Conservation (phyloP, 2,797 vertebrate genomes). For the Oreortyx pictus region DNA sequence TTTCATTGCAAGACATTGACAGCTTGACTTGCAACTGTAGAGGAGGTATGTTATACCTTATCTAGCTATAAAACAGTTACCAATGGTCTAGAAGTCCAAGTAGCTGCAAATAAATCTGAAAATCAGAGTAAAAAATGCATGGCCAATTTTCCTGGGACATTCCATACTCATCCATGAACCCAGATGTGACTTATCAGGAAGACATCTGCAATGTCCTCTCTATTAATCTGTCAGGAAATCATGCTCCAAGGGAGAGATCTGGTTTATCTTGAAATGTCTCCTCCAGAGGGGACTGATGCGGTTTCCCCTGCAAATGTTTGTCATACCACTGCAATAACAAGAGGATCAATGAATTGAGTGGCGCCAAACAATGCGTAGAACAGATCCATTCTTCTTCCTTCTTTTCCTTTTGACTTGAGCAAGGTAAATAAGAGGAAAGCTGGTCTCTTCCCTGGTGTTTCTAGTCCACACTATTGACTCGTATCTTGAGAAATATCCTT, state of each 20-base stretch:
- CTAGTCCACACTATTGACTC: background rate
- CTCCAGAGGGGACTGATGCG: background rate
- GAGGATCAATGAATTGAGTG: background rate
- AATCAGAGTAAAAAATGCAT: background rate
- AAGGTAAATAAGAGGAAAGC: background rate
- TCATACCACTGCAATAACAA: background rate
- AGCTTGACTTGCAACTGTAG: background rate
- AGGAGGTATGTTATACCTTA: background rate
- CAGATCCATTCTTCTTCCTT: background rate
- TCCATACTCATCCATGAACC: background rate
- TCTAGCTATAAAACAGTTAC: background rate
- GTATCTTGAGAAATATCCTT: background rate
- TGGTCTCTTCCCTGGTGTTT: background rate
- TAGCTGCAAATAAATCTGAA: background rate
- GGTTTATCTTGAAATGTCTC: constrained; percentile 15
- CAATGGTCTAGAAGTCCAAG: background rate
- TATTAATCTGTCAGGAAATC: background rate
- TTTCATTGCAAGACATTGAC: background rate
- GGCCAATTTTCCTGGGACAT: background rate
- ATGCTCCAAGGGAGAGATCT: background rate
- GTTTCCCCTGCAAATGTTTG: background rate
- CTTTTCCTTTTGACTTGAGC: background rate
- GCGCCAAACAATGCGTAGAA: background rate
- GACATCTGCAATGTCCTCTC: background rate
- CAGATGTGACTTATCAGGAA: background rate